Conservation (phyloP, 2,888 invertebrate genomes). For the Hirtodrosophila trivittata region DNA sequence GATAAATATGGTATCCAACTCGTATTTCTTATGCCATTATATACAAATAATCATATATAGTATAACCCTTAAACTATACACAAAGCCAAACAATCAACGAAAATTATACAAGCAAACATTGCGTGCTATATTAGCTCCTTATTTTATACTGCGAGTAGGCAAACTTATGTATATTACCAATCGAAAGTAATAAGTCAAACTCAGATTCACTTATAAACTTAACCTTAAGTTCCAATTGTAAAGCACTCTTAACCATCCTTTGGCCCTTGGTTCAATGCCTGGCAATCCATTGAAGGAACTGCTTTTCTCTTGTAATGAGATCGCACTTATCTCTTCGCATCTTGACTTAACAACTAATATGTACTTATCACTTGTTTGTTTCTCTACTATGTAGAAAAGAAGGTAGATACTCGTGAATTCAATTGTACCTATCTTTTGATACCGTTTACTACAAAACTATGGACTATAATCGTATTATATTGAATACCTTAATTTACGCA, state of each 20-base stretch:
- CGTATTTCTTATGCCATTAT: conserved; percentile 20
- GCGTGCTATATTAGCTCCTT: conserved; percentile 74
- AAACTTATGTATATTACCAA: conserved; percentile 44
- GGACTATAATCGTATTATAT: conserved; percentile 77
- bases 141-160: conserved; percentile 38
- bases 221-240: conserved; percentile 51
- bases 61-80: conserved; percentile 30
- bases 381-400: conserved; percentile 15
- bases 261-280: conserved; percentile 60
- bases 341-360: too few relatives aligned
- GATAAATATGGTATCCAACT: conserved; percentile 29
- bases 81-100: conserved; percentile 75
- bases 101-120: conserved; percentile 59
- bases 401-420: conserved; percentile 59
- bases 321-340: neutral
- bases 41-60: conserved; percentile 2
- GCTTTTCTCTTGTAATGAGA: conserved; percentile 6
- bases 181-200: too few relatives aligned
- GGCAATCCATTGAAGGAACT: conserved; percentile 8
- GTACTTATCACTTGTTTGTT: conserved; percentile 25
- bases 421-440: conserved; percentile 81
- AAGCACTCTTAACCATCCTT: too few relatives aligned
- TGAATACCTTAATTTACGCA: conserved; percentile 52
- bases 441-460: conserved; percentile 81
- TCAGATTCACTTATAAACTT: conserved; percentile 10